Percentiles rank a stretch among this genome's conserved stretches.
Conservation (phyloP, 1,140 invertebrate genomes). For the Halesus radiatus region DNA sequence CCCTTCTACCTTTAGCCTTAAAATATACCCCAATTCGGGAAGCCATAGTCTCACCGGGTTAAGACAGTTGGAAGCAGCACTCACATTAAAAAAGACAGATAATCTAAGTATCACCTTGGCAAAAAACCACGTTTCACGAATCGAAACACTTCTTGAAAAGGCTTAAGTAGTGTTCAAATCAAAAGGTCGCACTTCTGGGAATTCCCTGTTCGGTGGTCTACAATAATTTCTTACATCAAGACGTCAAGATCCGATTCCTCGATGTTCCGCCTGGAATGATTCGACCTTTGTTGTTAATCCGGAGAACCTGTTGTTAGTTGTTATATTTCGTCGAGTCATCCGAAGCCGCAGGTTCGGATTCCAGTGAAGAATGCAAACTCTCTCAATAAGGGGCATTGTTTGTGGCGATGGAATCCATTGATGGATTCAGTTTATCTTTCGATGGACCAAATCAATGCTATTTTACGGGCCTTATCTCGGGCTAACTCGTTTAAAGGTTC, state of each 20-base stretch:
- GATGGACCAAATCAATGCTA: not conserved
- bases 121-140: no score
- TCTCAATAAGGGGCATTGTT: not conserved
- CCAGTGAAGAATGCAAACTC: slow-evolving; percentile 17
- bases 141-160: no score
- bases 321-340: not conserved
- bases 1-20: no score
- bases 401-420: not conserved
- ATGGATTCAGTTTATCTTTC: slow-evolving; percentile 7
- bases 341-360: not conserved
- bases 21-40: no score
- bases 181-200: no score
- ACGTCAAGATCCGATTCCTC: not conserved
- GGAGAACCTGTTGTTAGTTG: slow-evolving; percentile 3
- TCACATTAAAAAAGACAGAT: no score
- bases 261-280: not conserved
- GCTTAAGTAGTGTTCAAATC: no score
- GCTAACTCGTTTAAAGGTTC: not conserved
- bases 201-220: not conserved
- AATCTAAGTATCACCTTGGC: no score
- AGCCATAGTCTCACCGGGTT: no score
- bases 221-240: not conserved
- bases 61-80: no score
- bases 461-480: not conserved
- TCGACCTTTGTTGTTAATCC: slow-evolving; percentile 2